Evolutionary conservation across 2,797 vertebrate genomes (phyloP).

Genomic region (Natrix natrix): DNA sequence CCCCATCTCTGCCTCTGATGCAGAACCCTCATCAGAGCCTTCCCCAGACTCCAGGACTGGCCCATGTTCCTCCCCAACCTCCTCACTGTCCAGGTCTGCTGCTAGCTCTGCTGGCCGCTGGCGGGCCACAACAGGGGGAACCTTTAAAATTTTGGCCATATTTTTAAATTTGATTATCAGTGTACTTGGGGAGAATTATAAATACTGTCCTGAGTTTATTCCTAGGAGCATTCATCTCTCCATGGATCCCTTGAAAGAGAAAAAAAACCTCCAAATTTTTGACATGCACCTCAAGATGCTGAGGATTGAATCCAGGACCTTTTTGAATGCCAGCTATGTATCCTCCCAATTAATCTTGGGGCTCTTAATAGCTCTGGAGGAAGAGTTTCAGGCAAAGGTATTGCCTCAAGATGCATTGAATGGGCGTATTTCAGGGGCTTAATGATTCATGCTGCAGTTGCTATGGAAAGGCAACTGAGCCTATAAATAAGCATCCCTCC

Average conservation of each 20-base stretch:
- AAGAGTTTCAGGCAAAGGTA: neutral
- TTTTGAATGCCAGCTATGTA: neutral
- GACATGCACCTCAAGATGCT: neutral
- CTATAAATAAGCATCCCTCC: constrained; percentile 56
- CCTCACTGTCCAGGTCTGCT: no score
- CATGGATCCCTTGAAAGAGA: neutral
- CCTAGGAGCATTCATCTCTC: neutral
- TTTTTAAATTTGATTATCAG: neutral
- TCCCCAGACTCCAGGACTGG: no score
- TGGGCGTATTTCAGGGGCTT: constrained; percentile 26
- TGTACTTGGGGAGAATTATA: neutral
- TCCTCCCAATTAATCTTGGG: neutral
- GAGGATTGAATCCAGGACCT: neutral
- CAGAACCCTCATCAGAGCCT: no score
- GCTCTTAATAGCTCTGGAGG: neutral
- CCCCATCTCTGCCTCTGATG: no score
- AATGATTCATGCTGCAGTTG: constrained; percentile 55
- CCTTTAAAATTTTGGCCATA: neutral
- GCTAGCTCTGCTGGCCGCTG: no score
- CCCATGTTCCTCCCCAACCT: no score
- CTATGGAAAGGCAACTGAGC: constrained; percentile 57
- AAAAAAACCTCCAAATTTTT: neutral
- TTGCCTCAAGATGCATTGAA: constrained; percentile 28
- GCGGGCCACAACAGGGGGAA: no score
- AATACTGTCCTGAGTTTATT: neutral